Evolutionary conservation across 2,113 vertebrate genomes (phyloP), one percentile per base, ranked within the genome.

Genomic region (Trichomycterus rosablanca): DNA sequence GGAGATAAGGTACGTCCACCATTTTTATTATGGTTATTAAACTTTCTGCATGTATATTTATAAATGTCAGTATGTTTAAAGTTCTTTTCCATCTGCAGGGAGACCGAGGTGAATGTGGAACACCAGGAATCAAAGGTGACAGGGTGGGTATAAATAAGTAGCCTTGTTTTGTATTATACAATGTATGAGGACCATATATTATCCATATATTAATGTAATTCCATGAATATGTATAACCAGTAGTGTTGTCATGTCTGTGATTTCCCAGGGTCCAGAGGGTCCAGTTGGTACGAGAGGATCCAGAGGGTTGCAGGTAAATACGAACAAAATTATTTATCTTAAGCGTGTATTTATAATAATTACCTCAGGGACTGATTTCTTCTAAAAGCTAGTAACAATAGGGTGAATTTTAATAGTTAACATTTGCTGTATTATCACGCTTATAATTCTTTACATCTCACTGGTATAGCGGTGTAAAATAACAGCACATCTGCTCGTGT

Each of bases 71-170:
- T 35, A 23, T 63, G 30, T 37, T 20, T 49, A 10, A 11, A 34
- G 5, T 9, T 67, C 34, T 74, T 14, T 57, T 77, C 28, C 61
- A 19, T 62, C n/a, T 53, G 8, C 74, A 95, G 92, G 92, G 93
- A 62, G 88, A 93, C 75, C 86, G 89, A 83, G 92, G 92, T 19
- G 89, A 93, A 72, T 96, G 93, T 71, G 93, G 92, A 48, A 89
- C 84, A 64, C 93, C 93, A 45, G 92, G 92, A 75, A 82, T 87
- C 72, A 95, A 95, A 89, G 93, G 93, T 80, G 91, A 94, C 76
- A 84, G 83, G 84, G 92, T 94, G 82, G 16, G 82, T 74, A 79
- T 22, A 2, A 37, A 5, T 46, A 24, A 24, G 59, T 42, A 42
- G n/a, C n/a, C n/a, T n/a, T n/a, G n/a, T n/a, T n/a, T n/a, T n/a